Conservation (phyloP, 2,797 vertebrate genomes). For the Xerus rutilus region DNA sequence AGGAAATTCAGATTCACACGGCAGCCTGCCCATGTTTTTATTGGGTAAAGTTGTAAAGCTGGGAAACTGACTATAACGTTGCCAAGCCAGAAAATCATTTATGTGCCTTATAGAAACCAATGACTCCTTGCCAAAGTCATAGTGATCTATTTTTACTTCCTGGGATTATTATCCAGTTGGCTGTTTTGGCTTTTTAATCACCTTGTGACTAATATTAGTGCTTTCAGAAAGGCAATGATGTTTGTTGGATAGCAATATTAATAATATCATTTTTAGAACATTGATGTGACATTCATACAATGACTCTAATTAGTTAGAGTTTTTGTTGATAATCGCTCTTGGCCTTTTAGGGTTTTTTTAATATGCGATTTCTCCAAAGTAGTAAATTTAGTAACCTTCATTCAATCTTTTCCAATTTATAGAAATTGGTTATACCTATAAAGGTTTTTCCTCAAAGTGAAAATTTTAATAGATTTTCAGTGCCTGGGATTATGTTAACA, state of each 20-base stretch:
- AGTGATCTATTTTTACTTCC: conserved; percentile 39
- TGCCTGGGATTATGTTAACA: background rate
- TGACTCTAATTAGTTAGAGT: background rate
- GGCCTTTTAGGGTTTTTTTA: conserved; percentile 1
- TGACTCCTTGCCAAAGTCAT: conserved; percentile 35
- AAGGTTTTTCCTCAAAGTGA: background rate
- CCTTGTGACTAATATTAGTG: background rate
- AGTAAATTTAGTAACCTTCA: background rate
- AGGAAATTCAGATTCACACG: conserved; percentile 47
- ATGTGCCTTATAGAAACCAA: background rate
- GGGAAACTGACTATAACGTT: background rate
- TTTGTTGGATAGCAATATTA: background rate
- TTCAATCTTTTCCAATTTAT: background rate
- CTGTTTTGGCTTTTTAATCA: conserved; percentile 26
- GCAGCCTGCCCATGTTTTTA: background rate
- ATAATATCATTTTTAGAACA: background rate
- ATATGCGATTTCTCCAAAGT: background rate
- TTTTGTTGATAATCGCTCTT: conserved; percentile 1
- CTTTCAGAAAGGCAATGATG: conserved; percentile 8
- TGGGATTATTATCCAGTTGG: conserved; percentile 17
- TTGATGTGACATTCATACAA: background rate
- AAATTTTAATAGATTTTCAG: background rate
- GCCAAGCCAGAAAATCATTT: conserved; percentile 59
- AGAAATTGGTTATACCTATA: conserved; percentile 11
- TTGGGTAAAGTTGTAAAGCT: conserved; percentile 13